Evolutionary conservation across 2,888 invertebrate species (phyloP), one percentile per base, ranked within the genome.

Genomic region (Pinctada fucata): DNA sequence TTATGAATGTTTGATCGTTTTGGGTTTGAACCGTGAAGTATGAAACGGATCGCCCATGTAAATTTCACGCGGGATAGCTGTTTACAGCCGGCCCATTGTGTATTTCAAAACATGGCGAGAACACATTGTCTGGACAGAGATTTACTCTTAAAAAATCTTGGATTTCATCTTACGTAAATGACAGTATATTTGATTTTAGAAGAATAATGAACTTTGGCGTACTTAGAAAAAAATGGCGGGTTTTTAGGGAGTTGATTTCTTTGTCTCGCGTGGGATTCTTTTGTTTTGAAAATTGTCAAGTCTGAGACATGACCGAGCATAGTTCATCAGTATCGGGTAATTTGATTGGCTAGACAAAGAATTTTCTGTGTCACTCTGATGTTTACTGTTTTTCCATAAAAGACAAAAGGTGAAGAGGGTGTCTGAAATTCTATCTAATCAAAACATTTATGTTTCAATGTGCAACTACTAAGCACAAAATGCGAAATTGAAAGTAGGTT

Each of bases 261-360:
- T 77, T 78, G 75, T 78, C 72, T 66, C 64, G 66, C 45, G 58
- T n/a, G 49, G 10, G 58, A 58, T 65, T 65, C 76, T 79, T 79
- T 86, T 82, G 81, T 82, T 84, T 82, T 82, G 77, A 82, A 77
- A 81, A 81, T 82, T 83, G 82, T 78, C 84, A 84, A 85, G 82
- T 80, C 76, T 79, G 82, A 85, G 85, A 84, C 85, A 86, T 84
- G 85, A 86, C 83, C 84, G 83, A 85, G 86, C 85, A 85, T 82
- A 84, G 86, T 79, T 83, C 82, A 85, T 85, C 84, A 83, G 81
- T 78, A 77, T 84, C 84, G 82, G 78, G 80, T 50, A 49, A 68
- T 85, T 79, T 87, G 85, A 88, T 88, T 88, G 88, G 88, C 80
- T 81, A 58, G 58, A 58, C 58, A 58, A 58, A 58, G 58, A 58